phyloP scores from a whole-genome alignment of 2,113 vertebrate species.

The Plecotus auritus region DNA sequence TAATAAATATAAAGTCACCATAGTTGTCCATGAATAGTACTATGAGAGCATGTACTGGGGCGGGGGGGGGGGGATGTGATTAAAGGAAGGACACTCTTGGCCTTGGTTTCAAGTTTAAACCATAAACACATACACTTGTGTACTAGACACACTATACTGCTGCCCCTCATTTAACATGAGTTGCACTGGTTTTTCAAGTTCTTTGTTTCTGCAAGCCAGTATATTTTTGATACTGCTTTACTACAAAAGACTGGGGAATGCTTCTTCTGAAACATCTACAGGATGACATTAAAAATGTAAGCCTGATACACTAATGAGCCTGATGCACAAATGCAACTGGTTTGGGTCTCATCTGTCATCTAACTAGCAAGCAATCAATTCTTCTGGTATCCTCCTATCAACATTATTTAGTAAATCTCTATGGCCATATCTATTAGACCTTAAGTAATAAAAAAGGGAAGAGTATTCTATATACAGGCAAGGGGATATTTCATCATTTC shows the following conservation, averaged over 20 bases:
- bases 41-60: not conserved
- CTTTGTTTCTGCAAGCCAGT: not conserved
- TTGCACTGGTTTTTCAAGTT: not conserved
- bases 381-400: not conserved
- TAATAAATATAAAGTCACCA: not conserved
- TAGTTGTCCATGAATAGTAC: not conserved
- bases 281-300: not conserved
- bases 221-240: not conserved
- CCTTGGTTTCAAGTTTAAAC: not conserved
- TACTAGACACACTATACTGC: not conserved
- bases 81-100: not conserved
- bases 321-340: not conserved
- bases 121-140: not conserved
- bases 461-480: not conserved
- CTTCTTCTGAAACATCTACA: not conserved
- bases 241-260: not conserved
- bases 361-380: not conserved
- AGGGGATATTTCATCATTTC: not conserved
- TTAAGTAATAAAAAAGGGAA: not conserved
- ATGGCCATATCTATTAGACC: not conserved
- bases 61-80: not conserved
- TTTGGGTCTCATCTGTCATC: not conserved
- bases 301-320: not conserved
- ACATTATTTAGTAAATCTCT: not conserved
- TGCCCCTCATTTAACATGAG: not conserved